These are phyloP conservation scores for Colinus virginianus DNA, from an alignment of 2,113 vertebrate species.

Conservation along the genomic window DNA sequence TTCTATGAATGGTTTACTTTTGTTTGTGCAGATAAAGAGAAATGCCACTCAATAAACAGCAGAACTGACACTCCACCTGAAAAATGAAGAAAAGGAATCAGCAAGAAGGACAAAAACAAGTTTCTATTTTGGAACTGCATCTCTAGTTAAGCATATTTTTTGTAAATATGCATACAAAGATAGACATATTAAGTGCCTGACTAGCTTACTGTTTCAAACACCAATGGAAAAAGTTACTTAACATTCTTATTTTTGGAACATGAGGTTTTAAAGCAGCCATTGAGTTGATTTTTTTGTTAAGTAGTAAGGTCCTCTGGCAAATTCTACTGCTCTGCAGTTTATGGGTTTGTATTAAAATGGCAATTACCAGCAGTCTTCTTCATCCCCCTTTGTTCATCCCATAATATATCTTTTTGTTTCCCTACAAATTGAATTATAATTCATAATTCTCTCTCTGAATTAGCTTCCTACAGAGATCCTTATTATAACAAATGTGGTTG, in stretches of 20 bases:
- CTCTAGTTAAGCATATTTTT: background rate
- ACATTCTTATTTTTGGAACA: background rate
- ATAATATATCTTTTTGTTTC: constrained; percentile 27
- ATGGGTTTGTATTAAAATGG: background rate
- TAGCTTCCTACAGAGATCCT: constrained; percentile 57
- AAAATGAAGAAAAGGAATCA: background rate
- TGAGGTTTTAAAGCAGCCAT: background rate
- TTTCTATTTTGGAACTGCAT: background rate
- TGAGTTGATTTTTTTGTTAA: background rate
- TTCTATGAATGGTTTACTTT: background rate
- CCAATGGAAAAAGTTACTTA: background rate
- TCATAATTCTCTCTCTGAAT: constrained; percentile 59
- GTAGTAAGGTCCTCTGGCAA: background rate
- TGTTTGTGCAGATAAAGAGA: background rate
- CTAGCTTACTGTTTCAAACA: background rate
- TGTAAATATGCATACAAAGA: background rate
- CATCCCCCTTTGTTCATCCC: background rate
- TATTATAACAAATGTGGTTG: constrained; percentile 54
- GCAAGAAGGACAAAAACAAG: background rate
- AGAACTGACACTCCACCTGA: background rate
- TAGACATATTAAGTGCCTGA: background rate
- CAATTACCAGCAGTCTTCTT: background rate
- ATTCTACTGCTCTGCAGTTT: background rate
- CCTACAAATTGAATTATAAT: constrained; percentile 68
- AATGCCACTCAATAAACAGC: background rate